Evolutionary conservation across 2,797 vertebrate genomes (phyloP), one percentile per base, ranked within the genome.

Genomic region (Nannoperca obscura): DNA sequence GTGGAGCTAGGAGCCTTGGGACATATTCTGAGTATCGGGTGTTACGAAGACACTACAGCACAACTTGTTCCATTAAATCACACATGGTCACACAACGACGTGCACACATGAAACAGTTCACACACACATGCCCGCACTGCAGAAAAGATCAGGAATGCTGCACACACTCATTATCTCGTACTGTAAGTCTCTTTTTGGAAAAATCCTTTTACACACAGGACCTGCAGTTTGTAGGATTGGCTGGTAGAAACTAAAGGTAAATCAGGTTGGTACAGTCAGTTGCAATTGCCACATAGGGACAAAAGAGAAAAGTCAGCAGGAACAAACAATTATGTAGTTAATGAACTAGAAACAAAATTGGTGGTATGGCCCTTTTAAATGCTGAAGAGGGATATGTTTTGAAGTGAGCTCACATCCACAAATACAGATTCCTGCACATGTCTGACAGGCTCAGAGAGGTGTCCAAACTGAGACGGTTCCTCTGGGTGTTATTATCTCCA

Each of bases 401-500:
- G 59, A 36, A 77, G 70, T 27, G 19, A 59, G 59, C 59, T 77
- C 66, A 61, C 52, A 58, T 81, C 38, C 64, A 58, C 55, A 36
- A 65, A 73, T 38, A 59, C 55, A 71, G 42, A 38, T 20, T 78
- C 71, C 73, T 79, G 58, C 71, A 77, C 57, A 61, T 66, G 55
- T 69, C 65, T 70, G 64, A 74, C 65, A 64, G 58, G 60, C 60
- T 78, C 30, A 50, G 65, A 72, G 66, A 78, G 40, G 76, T 63
- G 74, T 69, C 78, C 76, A 63, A 76, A 46, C 67, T 11, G 62
- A 67, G 53, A 30, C 38, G 44, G 47, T 27, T 80, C 74, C 88
- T 84, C 80, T 79, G 72, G 87, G 60, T 81, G 83, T 83, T 83
- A 55, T 87, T 88, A 83, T 85, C 81, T 83, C 62, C 78, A 63